Base-by-base conservation (phyloP, 2,113 vertebrate genomes). In the Alaudala cheleensis region DNA sequence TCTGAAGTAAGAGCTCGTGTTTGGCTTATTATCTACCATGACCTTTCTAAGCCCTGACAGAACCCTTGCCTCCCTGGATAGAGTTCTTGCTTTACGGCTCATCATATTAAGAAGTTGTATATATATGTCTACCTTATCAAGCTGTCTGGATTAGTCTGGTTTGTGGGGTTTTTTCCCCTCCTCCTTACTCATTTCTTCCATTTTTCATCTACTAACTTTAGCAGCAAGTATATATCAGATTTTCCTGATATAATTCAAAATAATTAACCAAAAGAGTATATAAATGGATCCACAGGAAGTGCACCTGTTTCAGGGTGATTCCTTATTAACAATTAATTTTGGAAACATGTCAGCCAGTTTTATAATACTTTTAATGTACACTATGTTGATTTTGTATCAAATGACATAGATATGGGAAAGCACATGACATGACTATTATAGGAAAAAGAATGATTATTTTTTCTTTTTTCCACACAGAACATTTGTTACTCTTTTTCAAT, bases 401-500 rank as follows among this genome's bases (percentile, higher is more conserved):
- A 58, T 73, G 9, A 83, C 50, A 44, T 31, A 66, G 62, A 62
- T 56, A 76, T 31, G 9, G 54, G 28, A 92, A 88, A 88, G 13
- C 29, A 50, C 31, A 34, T 50, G 31, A 45, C 34, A 70, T 28
- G 40, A 64, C 12, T 56, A 65, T 42, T 44, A 42, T 5, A 67
- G 37, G 50, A 72, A 69, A 18, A 21, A 87, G 25, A 61, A 53
- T 18, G 20, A 21, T 18, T 45, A 26, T 60, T 25, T n/a, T 40
- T 23, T 9, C 14, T 39, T 58, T 50, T 29, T 28, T 11, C 5
- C 18, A 61, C 18, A 47, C 11, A 57, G 20, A 60, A 1, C 14
- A 81, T 93, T 93, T 92, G 17, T 76, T 95, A 79, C 44, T 81
- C 33, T 87, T 93, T 90, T 90, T 94, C 91, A 96, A 64, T 96